Evolutionary conservation across 2,113 vertebrate species (phyloP), one percentile per base, ranked within the genome.

Genomic region (Geothlypis trichas): DNA sequence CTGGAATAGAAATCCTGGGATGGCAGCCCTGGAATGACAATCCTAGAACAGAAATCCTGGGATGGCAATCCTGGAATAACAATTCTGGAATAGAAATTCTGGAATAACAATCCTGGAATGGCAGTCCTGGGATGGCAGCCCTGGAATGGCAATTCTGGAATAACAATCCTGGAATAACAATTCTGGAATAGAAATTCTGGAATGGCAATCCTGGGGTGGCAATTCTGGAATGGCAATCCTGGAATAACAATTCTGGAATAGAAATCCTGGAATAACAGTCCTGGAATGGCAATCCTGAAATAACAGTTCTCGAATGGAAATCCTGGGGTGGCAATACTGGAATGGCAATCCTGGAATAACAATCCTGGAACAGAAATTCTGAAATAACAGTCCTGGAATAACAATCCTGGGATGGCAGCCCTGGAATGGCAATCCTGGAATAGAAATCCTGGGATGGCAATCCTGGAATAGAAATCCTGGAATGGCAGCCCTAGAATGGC

Each of bases 321-420:
- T 37, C 12, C 39, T 41, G 12, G 39, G 3, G 4, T 55, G 2
- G 5, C 54, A 55, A 19, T 13, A 9, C 37, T 37, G 37, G 37
- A 37, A 37, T 37, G 2, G 1, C 10, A 54, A 3, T 54, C 11
- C 28, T 19, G 17, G 17, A 3, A 7, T 54, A 1, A 1, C 9
- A 52, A 4, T 17, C 10, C 9, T 28, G 27, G 15, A 17, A 17
- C 30, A 3, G 2, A 27, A 52, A 7, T 52, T 7, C 15, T 52
- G 51, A 27, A 2, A 28, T 52, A 2, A 1, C 9, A 52, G 4
- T 11, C 27, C 51, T 18, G 27, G 51, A 4, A 11, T 18, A 2
- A 10, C 12, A 57, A 10, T 14, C 15, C n/a, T 9, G 9, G 44
- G 81, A 63, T 11, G 30, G 57, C 75, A 15, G 7, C 13, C 26